Evolutionary conservation across 2,888 invertebrate species (phyloP).

Genomic region (Tenodera sinensis): DNA sequence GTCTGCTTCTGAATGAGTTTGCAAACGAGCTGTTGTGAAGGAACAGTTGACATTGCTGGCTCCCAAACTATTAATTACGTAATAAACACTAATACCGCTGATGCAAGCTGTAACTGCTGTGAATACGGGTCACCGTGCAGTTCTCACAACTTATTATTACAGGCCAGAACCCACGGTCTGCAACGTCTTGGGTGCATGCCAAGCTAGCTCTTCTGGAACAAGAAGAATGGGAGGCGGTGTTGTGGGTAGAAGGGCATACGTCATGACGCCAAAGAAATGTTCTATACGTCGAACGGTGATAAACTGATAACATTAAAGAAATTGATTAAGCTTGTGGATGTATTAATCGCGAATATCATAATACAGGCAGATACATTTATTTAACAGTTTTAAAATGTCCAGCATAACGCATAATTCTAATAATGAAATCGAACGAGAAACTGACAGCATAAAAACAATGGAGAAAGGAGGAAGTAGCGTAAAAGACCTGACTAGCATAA

Average conservation of each 20-base stretch:
- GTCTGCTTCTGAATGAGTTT: not conserved
- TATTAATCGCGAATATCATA: no score
- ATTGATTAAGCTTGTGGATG: no score
- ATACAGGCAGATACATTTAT: no score
- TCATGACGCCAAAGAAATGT: not conserved
- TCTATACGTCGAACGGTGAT: no score
- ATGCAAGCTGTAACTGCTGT: not conserved
- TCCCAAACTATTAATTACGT: not conserved
- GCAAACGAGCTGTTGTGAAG: not conserved
- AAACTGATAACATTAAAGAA: no score
- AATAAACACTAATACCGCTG: not conserved
- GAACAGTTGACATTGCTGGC: not conserved
- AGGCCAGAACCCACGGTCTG: not conserved
- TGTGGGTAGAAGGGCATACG: not conserved
- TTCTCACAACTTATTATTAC: not conserved
- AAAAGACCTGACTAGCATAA: no score
- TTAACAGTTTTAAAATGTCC: no score
- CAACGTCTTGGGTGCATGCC: not conserved
- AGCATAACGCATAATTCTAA: no score
- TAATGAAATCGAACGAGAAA: no score
- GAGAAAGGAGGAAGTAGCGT: no score
- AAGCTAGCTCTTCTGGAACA: not conserved
- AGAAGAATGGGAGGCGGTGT: not conserved
- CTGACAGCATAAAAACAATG: no score
- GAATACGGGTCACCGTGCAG: not conserved